phyloP scores from a whole-genome alignment of 2,797 vertebrate genomes.

The Gymnodraco acuticeps region DNA sequence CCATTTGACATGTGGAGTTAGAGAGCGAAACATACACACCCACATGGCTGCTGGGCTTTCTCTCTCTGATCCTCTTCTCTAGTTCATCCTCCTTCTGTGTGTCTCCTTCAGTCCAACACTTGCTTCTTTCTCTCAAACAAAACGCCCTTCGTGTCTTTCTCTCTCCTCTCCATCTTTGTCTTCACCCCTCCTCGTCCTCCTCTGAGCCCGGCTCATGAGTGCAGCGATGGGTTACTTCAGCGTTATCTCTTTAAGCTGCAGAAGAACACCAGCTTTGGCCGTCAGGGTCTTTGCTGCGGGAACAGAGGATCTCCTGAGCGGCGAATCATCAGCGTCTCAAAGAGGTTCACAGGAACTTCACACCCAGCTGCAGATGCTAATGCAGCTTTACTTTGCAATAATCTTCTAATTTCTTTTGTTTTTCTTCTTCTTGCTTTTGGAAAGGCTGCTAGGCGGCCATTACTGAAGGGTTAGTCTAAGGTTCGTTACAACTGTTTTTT shows the following conservation, averaged over 20 bases:
- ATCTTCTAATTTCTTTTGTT: background rate
- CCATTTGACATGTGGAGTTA: constrained; percentile 63
- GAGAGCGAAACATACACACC: constrained; percentile 45
- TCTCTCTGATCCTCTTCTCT: constrained; percentile 41
- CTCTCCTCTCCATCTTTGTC: background rate
- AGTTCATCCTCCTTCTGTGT: background rate
- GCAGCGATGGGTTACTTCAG: constrained; percentile 37
- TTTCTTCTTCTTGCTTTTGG: background rate
- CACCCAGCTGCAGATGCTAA: constrained; percentile 6
- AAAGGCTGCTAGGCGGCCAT: background rate
- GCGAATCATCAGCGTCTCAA: constrained; percentile 22
- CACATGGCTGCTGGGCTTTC: constrained; percentile 30
- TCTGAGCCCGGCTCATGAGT: constrained; percentile 34
- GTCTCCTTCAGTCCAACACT: background rate
- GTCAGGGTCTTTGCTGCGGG: constrained; percentile 26
- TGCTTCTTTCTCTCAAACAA: background rate
- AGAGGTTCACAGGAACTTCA: constrained; percentile 34
- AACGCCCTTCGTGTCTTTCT: background rate
- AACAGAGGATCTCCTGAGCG: constrained; percentile 18
- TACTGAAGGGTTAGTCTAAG: no score
- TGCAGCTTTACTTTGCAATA: constrained; percentile 5
- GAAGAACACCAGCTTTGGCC: constrained; percentile 46
- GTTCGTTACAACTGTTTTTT: no score
- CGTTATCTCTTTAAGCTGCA: constrained; percentile 62
- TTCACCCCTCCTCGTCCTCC: background rate